Conservation (phyloP, 2,888 invertebrate species). For the Troides helena region DNA sequence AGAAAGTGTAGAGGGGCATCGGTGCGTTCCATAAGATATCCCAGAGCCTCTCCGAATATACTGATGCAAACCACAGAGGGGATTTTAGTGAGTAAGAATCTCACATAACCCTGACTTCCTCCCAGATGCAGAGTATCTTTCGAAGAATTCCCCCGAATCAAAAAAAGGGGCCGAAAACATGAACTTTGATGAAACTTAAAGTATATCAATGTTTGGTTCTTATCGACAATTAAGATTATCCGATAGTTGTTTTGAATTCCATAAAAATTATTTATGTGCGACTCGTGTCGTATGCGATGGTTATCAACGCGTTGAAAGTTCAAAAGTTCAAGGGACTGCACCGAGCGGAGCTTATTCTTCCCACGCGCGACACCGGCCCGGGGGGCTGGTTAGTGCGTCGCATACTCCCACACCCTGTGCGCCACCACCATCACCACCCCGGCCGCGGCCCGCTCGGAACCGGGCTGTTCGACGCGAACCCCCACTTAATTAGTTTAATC, state of each 20-base stretch:
- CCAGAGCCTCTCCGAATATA: too few species aligned
- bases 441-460: not conserved
- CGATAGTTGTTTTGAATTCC: not conserved
- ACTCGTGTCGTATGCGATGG: not conserved
- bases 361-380: constrained; percentile 7
- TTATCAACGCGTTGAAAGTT: not conserved
- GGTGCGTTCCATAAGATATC: too few species aligned
- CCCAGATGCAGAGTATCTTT: too few species aligned
- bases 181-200: too few species aligned
- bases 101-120: too few species aligned
- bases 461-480: constrained; percentile 12
- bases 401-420: constrained; percentile 1
- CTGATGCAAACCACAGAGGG: too few species aligned
- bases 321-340: constrained; percentile 17
- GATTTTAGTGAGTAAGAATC: too few species aligned
- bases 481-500: constrained; percentile 15
- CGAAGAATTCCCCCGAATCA: too few species aligned
- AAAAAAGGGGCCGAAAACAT: too few species aligned
- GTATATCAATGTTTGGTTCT: not conserved
- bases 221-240: not conserved
- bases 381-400: constrained; percentile 8
- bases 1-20: too few species aligned
- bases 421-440: not conserved
- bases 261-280: not conserved
- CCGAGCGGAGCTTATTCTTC: constrained; percentile 4